Base-by-base conservation (phyloP, 2,888 invertebrate genomes). In the Bursaphelenchus okinawaensis region DNA sequence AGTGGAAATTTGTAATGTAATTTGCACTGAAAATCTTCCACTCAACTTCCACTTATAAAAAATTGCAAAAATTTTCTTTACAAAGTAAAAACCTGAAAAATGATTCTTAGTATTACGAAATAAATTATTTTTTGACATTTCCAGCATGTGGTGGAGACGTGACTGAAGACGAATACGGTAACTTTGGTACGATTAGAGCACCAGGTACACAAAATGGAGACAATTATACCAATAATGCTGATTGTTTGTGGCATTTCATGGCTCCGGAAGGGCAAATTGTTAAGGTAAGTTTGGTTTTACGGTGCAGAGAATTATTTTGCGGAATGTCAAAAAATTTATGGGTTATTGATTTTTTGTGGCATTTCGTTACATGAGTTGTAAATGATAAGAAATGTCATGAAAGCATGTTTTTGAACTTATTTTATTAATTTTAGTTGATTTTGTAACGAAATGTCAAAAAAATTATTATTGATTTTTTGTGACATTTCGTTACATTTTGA, bases 181-280 rank as follows among this genome's bases (percentile, higher is more conserved):
- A 63, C 8, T 68, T 77, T 7, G 66, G 63, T 6, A 69, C 69
- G 28, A 72, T 73, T 24, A 71, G 72, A 60, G 20, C 55, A n/a
- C 57, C 57, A 12, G 57, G 57, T 6, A 26, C 29, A 16, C 27
- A 20, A 40, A 70, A 61, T 4, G 66, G 66, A 7, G 56, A 50
- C 6, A 65, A 63, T 27, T 80, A 80, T 67, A 56, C 71, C n/a
- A 62, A 73, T 29, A 70, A 76, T 61, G 67, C 70, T 9, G 56
- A 73, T 22, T 80, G 80, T 55, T 26, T 74, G 55, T 80, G 80
- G 80, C 27, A 71, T 55, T 66, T 80, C 8, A 61, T 65, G 40
- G 80, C 80, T 6, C 79, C 80, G 7, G 77, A 75, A 54, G 79
- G 79, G 20, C 66, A 70, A 64, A 66, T 77, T 60, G 70, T 80